Conservation (phyloP, 1,140 invertebrate species). For the Pogonognathellus flavescens region DNA sequence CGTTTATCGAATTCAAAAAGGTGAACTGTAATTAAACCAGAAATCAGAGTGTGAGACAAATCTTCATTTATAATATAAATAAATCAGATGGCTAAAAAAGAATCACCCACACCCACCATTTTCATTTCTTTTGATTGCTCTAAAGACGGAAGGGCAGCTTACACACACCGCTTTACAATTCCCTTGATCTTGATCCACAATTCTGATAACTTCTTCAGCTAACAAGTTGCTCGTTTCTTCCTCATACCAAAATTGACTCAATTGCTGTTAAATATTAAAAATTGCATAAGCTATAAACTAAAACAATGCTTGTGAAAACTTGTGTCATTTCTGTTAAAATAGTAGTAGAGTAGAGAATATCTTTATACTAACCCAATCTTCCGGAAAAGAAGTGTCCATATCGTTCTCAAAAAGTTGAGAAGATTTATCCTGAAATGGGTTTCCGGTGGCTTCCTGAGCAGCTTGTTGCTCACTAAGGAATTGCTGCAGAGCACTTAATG, state of each 20-base stretch:
- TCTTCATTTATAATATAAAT: too few relatives aligned
- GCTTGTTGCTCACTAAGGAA: conserved; percentile 78
- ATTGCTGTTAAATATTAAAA: conserved; percentile 82
- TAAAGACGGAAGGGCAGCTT: conserved; percentile 90
- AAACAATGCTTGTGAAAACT: too few relatives aligned
- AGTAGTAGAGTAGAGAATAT: background rate
- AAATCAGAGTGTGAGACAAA: background rate
- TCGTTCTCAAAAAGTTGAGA: conserved; percentile 60
- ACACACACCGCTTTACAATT: conserved; percentile 84
- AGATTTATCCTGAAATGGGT: conserved; percentile 68
- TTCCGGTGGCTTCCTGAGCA: background rate
- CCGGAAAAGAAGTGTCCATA: conserved; percentile 74
- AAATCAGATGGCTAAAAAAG: background rate
- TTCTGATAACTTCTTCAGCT: conserved; percentile 76
- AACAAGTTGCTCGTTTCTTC: conserved; percentile 80
- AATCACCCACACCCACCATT: conserved; percentile 59
- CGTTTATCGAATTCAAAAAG: conserved; percentile 87
- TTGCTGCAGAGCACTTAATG: conserved; percentile 83
- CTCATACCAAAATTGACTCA: conserved; percentile 97
- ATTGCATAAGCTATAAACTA: too few relatives aligned
- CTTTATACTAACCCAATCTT: conserved; percentile 86
- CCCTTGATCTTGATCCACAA: conserved; percentile 68
- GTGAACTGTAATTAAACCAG: conserved; percentile 74
- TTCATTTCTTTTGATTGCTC: conserved; percentile 70
- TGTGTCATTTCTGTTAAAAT: too few relatives aligned